phyloP scores from a whole-genome alignment of 2,888 invertebrate species.

The Euproctis similis region DNA sequence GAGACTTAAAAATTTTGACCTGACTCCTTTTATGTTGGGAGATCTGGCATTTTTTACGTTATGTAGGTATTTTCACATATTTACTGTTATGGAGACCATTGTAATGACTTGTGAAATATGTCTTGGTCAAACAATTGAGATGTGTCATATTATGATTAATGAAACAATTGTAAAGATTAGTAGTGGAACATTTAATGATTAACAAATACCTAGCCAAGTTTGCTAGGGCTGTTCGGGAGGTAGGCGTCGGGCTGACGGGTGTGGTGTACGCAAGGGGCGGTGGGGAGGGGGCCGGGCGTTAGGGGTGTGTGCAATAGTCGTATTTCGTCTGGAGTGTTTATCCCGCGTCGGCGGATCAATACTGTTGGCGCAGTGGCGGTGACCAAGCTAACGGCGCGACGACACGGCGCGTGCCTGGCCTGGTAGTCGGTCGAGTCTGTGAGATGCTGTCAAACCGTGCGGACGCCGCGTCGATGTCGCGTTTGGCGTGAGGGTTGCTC shows the following conservation, averaged over 20 bases:
- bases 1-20: too few relatives aligned
- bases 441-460: slow-evolving; percentile 72
- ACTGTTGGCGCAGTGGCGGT: slow-evolving; percentile 74
- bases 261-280: slow-evolving; percentile 44
- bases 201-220: too few relatives aligned
- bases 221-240: slow-evolving; percentile 29
- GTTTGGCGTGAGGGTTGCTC: slow-evolving; percentile 70
- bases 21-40: too few relatives aligned
- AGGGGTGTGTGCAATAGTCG: slow-evolving; percentile 69
- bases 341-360: slow-evolving; percentile 74
- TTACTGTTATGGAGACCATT: too few relatives aligned
- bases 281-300: slow-evolving; percentile 37
- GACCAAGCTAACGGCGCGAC: slow-evolving; percentile 67
- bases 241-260: slow-evolving; percentile 44
- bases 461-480: slow-evolving; percentile 72
- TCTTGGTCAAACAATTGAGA: too few relatives aligned
- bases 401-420: slow-evolving; percentile 59
- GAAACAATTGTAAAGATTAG: too few relatives aligned
- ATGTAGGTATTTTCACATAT: too few relatives aligned
- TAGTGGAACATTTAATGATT: too few relatives aligned
- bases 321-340: slow-evolving; percentile 76
- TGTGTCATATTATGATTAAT: too few relatives aligned
- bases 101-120: too few relatives aligned
- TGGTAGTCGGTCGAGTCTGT: slow-evolving; percentile 60
- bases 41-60: too few relatives aligned